These are phyloP conservation scores for Leucophenga montana DNA, from an alignment of 2,888 invertebrate species.

Conservation along the genomic window DNA sequence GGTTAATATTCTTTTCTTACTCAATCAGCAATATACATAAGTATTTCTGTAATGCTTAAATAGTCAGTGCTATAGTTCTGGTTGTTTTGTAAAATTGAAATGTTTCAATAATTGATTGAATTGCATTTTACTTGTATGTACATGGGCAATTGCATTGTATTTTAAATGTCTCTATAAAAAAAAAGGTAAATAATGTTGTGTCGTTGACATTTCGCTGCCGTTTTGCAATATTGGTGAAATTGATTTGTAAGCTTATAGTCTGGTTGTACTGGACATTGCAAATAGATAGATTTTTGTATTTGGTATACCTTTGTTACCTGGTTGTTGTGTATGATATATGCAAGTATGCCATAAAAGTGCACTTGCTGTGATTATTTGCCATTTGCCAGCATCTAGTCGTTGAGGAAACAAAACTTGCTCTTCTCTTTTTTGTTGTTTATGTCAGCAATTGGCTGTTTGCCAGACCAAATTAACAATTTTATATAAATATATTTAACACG, in stretches of 20 bases:
- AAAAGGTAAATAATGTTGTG: neutral
- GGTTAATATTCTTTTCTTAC: no score
- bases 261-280: neutral
- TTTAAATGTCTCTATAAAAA: neutral
- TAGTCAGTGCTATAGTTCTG: no score
- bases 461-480: neutral
- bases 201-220: slow-evolving; percentile 15
- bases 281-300: neutral
- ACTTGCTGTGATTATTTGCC: neutral
- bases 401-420: neutral
- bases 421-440: neutral
- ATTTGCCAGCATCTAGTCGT: neutral
- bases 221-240: slow-evolving; percentile 1
- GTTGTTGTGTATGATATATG: neutral
- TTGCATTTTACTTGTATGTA: neutral
- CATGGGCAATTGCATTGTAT: neutral
- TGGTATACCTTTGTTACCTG: neutral
- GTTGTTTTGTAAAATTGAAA: neutral
- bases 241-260: neutral
- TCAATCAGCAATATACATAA: no score
- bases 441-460: slow-evolving; percentile 10
- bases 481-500: slow-evolving; percentile 1
- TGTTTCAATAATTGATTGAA: slow-evolving; percentile 4
- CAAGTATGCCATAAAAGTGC: slow-evolving; percentile 12
- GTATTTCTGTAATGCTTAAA: no score